Evolutionary conservation across 2,113 vertebrate species (phyloP).

Genomic region (Ictalurus furcatus): DNA sequence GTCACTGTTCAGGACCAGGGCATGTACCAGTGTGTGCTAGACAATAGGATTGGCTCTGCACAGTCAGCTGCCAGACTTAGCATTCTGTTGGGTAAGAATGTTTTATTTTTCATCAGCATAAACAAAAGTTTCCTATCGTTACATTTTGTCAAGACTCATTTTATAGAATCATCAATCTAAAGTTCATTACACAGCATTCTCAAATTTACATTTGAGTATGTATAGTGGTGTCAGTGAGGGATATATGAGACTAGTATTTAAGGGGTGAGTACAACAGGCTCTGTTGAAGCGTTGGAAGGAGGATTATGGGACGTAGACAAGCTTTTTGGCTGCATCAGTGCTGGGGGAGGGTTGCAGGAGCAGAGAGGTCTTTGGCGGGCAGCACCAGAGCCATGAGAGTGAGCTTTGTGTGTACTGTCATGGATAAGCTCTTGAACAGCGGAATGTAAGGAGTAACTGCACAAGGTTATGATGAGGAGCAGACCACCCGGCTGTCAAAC

Average conservation of each 20-base stretch:
- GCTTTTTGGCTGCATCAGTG: slow-evolving; percentile 37
- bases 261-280: not conserved
- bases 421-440: slow-evolving; percentile 72
- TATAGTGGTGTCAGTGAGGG: not conserved
- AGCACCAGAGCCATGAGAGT: slow-evolving; percentile 69
- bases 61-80: slow-evolving; percentile 82
- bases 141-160: not conserved
- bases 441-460: slow-evolving; percentile 77
- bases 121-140: not conserved
- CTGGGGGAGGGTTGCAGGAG: slow-evolving; percentile 22
- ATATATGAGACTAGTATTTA: not conserved
- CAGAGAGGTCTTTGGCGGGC: slow-evolving; percentile 59
- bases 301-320: slow-evolving; percentile 33
- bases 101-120: not conserved
- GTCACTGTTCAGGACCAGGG: slow-evolving; percentile 77
- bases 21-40: slow-evolving; percentile 86
- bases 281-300: not conserved
- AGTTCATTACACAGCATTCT: not conserved
- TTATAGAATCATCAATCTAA: not conserved
- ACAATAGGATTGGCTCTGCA: slow-evolving; percentile 79
- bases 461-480: slow-evolving; percentile 73
- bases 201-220: not conserved
- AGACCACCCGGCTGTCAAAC: slow-evolving; percentile 77
- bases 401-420: slow-evolving; percentile 72
- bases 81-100: slow-evolving; percentile 72